These are phyloP conservation scores for Megaceryle torquata DNA, from an alignment of 2,113 vertebrate species.

Conservation along the genomic window DNA sequence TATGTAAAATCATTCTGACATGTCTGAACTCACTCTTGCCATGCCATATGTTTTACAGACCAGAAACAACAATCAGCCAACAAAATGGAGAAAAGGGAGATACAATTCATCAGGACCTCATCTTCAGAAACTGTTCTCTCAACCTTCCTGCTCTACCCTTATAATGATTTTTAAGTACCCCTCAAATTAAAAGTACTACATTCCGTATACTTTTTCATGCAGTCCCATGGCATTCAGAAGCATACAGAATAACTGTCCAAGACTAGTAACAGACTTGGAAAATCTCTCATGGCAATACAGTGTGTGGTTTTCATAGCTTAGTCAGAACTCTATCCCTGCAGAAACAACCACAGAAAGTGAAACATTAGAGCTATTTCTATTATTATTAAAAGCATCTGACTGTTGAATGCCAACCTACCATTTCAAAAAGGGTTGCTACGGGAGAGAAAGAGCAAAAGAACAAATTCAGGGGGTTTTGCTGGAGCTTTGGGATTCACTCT, in stretches of 20 bases:
- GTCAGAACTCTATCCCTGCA: not conserved
- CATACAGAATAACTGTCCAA: not conserved
- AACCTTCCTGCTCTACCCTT: not conserved
- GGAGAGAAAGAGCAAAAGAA: not conserved
- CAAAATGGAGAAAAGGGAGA: not conserved
- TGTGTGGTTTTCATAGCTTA: not conserved
- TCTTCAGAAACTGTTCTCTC: not conserved
- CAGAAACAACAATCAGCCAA: not conserved
- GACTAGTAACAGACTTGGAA: not conserved
- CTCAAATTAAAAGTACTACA: not conserved
- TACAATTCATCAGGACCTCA: not conserved
- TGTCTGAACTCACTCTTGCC: not conserved
- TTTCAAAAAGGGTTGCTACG: not conserved
- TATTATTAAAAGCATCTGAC: not conserved
- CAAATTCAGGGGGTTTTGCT: not conserved
- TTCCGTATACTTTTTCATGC: not conserved
- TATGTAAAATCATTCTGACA: not conserved
- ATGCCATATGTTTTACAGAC: not conserved
- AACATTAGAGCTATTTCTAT: not conserved
- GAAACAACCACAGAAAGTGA: not conserved
- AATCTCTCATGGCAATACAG: not conserved
- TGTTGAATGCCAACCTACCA: not conserved
- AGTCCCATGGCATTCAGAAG: not conserved
- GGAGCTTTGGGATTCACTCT: conserved; percentile 20
- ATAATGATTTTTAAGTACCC: not conserved